Evolutionary conservation across 2,888 invertebrate species (phyloP), one percentile per base, ranked within the genome.

Genomic region (Hetaerina titia): DNA sequence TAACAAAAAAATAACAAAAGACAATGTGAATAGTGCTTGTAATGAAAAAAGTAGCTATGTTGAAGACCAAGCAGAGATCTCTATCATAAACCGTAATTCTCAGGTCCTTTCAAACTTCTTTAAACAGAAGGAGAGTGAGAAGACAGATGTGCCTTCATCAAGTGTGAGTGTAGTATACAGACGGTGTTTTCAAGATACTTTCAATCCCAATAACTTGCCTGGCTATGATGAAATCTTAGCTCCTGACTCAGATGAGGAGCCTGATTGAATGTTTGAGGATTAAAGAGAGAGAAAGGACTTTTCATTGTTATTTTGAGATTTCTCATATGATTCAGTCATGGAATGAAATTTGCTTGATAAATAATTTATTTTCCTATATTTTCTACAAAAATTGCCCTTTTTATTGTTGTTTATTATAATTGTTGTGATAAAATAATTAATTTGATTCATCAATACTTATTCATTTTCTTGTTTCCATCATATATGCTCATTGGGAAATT

Each of bases 121-220:
- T 19, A 69, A 92, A n/a, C 92, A 92, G 56, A 69, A 25, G 22
- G 92, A 74, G 0, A 63, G n/a, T 56, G 92, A 56, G 25, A 74
- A 69, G 9, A 57, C 56, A 11, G 56, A n/a, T 57, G 22, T 56
- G 5, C 97, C 97, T 57, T 97, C 97, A 94, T 97, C 97, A 95
- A 98, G 97, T 96, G 97, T 98, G 0, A 97, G 97, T 96, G 97
- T 97, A 0, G 97, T 98, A 95, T 98, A 98, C 96, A 97, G 97
- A 95, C 97, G 98, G 95, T 98, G 98, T 96, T 98, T 98, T 96
- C 98, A 98, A 96, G 97, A 97, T 89, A 98, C 98, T n/a, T 98
- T 98, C 96, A 97, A 98, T 96, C 97, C 98, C 15, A 97, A 97
- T 95, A 96, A 96, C 95, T 95, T 97, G 89, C 97, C 97, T 95